Conservation (phyloP, 2,888 invertebrate genomes). For the Lithophane ornitopus region DNA sequence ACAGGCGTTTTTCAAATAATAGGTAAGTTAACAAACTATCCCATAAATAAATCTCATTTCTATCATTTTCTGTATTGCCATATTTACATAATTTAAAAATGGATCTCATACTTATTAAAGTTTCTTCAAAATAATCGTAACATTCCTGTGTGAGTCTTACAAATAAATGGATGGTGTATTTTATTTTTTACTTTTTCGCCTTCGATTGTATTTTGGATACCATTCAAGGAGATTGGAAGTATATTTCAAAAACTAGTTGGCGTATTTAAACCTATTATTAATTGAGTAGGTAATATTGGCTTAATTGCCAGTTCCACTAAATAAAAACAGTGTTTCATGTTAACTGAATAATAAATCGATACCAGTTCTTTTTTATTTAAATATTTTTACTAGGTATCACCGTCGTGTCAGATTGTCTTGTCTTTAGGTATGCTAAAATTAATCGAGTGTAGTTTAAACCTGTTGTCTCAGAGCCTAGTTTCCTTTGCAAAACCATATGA, state of each 20-base stretch:
- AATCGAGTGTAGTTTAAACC: not conserved
- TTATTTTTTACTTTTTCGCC: not conserved
- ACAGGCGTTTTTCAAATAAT: slow-evolving; percentile 15
- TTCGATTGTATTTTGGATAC: slow-evolving; percentile 15
- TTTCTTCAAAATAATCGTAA: not conserved
- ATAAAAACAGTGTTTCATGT: not conserved
- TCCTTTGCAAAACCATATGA: not conserved
- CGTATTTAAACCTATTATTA: not conserved
- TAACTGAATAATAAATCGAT: not conserved
- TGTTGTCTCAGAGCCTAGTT: not conserved
- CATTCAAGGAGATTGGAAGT: not conserved
- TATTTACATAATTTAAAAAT: slow-evolving; percentile 39
- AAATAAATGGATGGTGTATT: not conserved
- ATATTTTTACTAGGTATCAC: not conserved
- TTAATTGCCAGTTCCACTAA: not conserved
- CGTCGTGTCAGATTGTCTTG: not conserved
- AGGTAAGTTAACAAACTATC: not conserved
- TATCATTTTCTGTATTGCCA: slow-evolving; percentile 3
- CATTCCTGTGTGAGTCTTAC: not conserved
- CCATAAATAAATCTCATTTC: slow-evolving; percentile 38
- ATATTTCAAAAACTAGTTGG: slow-evolving; percentile 15
- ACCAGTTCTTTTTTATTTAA: not conserved
- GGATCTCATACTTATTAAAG: not conserved
- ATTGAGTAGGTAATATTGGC: slow-evolving; percentile 7
- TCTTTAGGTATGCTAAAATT: not conserved